These are phyloP conservation scores for Catonia carolina DNA, from an alignment of 2,888 invertebrate species.

Conservation along the genomic window DNA sequence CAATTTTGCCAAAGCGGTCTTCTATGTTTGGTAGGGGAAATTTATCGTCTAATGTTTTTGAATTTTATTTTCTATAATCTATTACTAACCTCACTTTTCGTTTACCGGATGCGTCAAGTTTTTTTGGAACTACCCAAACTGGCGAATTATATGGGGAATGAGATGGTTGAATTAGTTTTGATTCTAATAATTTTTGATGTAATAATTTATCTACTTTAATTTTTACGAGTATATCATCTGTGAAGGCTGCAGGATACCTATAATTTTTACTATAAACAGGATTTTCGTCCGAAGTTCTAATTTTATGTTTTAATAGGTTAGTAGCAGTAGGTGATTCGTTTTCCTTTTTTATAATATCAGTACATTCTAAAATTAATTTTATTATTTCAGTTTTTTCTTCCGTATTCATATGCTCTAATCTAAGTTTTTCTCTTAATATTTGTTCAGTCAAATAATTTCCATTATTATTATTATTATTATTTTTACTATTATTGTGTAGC, in stretches of 20 bases:
- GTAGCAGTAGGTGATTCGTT: constrained; percentile 10
- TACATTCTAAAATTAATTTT: constrained; percentile 2
- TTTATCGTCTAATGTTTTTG: constrained; percentile 11
- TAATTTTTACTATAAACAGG: constrained; percentile 17
- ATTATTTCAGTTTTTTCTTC: constrained; percentile 14
- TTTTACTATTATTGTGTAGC: too few relatives aligned
- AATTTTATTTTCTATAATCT: constrained; percentile 17
- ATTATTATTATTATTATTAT: too few relatives aligned
- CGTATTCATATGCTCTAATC: constrained; percentile 16
- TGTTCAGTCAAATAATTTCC: too few relatives aligned
- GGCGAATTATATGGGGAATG: constrained; percentile 20
- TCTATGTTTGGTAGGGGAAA: constrained; percentile 17
- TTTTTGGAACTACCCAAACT: too few relatives aligned
- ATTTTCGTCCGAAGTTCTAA: constrained; percentile 14
- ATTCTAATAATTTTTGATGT: constrained; percentile 18
- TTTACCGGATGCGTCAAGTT: constrained; percentile 17
- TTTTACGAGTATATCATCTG: constrained; percentile 16
- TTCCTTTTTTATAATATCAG: constrained; percentile 20
- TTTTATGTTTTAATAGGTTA: constrained; percentile 17
- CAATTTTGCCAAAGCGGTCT: constrained; percentile 31
- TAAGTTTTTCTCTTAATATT: background rate
- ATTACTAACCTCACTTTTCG: constrained; percentile 18
- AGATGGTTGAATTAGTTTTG: constrained; percentile 14
- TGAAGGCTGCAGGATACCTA: constrained; percentile 15
- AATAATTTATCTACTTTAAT: too few relatives aligned